phyloP scores from a whole-genome alignment of 2,113 vertebrate species.

The Phodopus roborovskii region DNA sequence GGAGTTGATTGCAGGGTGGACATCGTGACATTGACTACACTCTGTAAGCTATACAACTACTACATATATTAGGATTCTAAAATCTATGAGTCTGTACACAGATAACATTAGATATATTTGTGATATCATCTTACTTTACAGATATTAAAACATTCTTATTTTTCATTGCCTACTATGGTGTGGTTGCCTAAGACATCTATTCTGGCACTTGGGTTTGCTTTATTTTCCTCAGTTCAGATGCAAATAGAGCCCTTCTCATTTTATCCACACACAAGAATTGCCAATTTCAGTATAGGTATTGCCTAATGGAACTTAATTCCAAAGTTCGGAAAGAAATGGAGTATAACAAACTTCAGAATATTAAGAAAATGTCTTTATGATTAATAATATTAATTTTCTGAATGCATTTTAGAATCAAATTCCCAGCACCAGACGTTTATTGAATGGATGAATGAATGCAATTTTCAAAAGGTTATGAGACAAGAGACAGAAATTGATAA shows the following conservation, averaged over 20 bases:
- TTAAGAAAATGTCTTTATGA: slow-evolving; percentile 74
- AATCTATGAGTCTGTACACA: not conserved
- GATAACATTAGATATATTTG: not conserved
- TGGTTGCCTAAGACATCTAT: not conserved
- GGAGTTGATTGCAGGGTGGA: not conserved
- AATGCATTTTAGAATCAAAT: slow-evolving; percentile 67
- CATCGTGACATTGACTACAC: not conserved
- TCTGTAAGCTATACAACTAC: not conserved
- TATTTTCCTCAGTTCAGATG: not conserved
- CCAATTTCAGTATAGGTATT: not conserved
- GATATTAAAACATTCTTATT: not conserved
- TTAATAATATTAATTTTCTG: slow-evolving; percentile 78
- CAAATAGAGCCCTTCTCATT: not conserved
- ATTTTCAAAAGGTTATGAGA: slow-evolving; percentile 74
- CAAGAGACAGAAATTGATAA: slow-evolving; percentile 64
- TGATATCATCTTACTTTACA: not conserved
- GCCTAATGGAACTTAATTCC: slow-evolving; percentile 47
- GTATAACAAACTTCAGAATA: slow-evolving; percentile 61
- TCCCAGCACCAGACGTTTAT: slow-evolving; percentile 45
- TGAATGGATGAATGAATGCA: slow-evolving; percentile 71
- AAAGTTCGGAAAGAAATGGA: slow-evolving; percentile 64
- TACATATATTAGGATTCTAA: not conserved
- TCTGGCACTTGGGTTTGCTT: not conserved
- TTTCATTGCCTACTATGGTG: not conserved
- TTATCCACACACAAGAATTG: not conserved